phyloP scores from a whole-genome alignment of 2,113 vertebrate genomes.

The Lates calcarifer region DNA sequence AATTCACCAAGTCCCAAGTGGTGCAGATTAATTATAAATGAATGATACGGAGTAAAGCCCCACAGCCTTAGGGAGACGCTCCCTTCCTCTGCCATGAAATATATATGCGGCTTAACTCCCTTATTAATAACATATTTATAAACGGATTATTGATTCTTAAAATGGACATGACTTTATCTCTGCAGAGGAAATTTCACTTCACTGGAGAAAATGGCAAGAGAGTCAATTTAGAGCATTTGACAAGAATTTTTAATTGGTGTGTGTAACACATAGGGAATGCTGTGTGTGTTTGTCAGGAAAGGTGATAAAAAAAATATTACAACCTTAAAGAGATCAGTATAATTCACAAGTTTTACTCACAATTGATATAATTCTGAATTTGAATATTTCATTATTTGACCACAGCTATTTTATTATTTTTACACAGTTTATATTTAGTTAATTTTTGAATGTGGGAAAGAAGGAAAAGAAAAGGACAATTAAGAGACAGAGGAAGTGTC shows the following conservation, averaged over 20 bases:
- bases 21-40: conserved; percentile 85
- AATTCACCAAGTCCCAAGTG: conserved; percentile 77
- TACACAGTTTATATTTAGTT: neutral
- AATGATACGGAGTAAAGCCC: conserved; percentile 80
- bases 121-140: conserved; percentile 85
- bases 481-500: neutral
- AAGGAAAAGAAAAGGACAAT: neutral
- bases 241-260: conserved; percentile 28
- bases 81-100: conserved; percentile 82
- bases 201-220: conserved; percentile 8
- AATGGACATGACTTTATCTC: conserved; percentile 72
- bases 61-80: conserved; percentile 70
- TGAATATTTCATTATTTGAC: neutral
- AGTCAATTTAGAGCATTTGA: conserved; percentile 28
- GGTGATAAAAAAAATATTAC: neutral
- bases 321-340: neutral
- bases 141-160: conserved; percentile 80
- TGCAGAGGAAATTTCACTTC: conserved; percentile 35
- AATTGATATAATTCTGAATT: neutral
- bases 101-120: conserved; percentile 83
- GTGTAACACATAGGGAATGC: neutral
- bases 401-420: too few species aligned
- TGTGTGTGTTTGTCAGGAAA: conserved; percentile 1
- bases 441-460: neutral
- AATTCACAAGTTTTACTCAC: neutral